Conservation (phyloP, 2,113 vertebrate genomes). For the Eupsittula cactorum region DNA sequence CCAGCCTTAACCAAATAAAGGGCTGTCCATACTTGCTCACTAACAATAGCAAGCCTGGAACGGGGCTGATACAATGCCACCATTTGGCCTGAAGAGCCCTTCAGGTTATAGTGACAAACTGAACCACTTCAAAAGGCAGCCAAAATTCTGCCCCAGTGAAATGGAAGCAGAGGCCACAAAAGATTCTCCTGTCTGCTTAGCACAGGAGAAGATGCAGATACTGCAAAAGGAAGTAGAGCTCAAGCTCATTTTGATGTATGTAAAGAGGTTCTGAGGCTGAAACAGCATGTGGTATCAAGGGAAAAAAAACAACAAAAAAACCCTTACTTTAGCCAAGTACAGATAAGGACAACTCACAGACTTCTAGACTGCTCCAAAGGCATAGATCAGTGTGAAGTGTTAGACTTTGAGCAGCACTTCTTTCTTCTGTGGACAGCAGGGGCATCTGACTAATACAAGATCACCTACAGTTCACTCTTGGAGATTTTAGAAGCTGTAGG, state of each 20-base stretch:
- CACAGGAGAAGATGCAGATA: neutral
- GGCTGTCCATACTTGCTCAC: neutral
- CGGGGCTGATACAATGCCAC: neutral
- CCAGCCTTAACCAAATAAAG: neutral
- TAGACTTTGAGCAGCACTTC: conserved; percentile 43
- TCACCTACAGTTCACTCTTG: conserved; percentile 13
- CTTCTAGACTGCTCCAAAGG: conserved; percentile 34
- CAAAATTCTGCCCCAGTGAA: neutral
- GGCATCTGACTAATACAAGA: conserved; percentile 34
- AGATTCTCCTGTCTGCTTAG: neutral
- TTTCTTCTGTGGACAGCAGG: conserved; percentile 40
- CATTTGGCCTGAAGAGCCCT: neutral
- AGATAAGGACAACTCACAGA: conserved; percentile 38
- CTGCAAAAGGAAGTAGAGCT: conserved; percentile 14
- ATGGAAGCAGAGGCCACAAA: neutral
- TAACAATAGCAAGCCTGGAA: neutral
- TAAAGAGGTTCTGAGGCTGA: conserved; percentile 23
- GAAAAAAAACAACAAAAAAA: neutral
- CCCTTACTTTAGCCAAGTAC: conserved; percentile 12
- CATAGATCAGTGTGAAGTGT: conserved; percentile 4
- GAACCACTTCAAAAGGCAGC: neutral
- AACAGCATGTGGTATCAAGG: conserved; percentile 37
- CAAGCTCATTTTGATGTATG: neutral
- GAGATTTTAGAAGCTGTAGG: conserved; percentile 21
- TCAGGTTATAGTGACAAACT: neutral